Evolutionary conservation across 2,888 invertebrate genomes (phyloP), one percentile per base, ranked within the genome.

Genomic region (Serrognathus titanus): DNA sequence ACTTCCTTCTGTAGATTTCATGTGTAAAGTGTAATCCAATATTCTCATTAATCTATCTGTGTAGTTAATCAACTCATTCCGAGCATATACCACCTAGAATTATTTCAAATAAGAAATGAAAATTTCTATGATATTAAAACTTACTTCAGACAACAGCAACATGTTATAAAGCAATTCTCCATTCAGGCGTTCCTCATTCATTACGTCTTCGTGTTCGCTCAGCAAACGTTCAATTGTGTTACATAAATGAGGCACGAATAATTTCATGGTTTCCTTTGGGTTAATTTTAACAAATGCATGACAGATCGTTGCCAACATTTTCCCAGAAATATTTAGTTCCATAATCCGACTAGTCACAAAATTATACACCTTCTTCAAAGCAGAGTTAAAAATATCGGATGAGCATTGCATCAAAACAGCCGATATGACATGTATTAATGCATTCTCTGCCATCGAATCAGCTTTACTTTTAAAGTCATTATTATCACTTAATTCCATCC

Each of bases 301-400:
- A 59, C 90, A 83, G 57, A 94, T 77, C 8, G 86, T 84, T 0
- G 89, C 91, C 1, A 91, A 85, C 72, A 92, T 83, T 71, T 87
- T 87, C 0, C 94, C 94, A 0, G 93, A 89, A 0, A 94, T 89
- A 67, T 87, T 87, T 0, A 89, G 87, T 74, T 95, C 95, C 64
- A 92, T 84, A n/a, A 92, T 86, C 31, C 86, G 84, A 51, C 85
- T 85, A 0, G 85, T 86, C 0, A 87, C 84, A 74, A 92, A 94
- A 8, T 83, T 78, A 61, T 85, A 86, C 36, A 95, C 81, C 73
- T 92, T 92, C 63, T 86, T 82, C 47, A 94, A 73, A 0, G 92
- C 92, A 61, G 86, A 81, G 67, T 78, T 77, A 70, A 81, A 85
- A 63, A 85, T 84, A 12, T 77, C 71, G 8, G 86, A 84, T 1